Evolutionary conservation across 1,140 invertebrate species (phyloP).

Genomic region (Patella vulgata): DNA sequence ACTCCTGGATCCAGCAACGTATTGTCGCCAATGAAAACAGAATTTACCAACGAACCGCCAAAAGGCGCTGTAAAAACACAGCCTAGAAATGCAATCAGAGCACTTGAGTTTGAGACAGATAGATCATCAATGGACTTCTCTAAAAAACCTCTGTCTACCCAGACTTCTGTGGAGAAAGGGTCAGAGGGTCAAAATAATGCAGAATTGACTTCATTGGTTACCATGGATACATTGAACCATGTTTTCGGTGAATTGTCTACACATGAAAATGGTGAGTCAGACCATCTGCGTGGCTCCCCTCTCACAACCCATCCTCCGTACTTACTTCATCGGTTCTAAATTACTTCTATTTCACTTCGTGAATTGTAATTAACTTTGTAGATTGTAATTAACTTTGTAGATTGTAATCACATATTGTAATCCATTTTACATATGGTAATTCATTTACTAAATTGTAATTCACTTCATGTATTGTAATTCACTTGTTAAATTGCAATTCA

Average conservation of each 20-base stretch:
- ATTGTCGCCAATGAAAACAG: constrained; percentile 45
- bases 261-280: constrained; percentile 8
- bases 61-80: constrained; percentile 35
- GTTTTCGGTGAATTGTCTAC: constrained; percentile 28
- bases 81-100: constrained; percentile 23
- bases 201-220: constrained; percentile 28
- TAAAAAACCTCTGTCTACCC: constrained; percentile 10
- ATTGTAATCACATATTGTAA: too few species aligned
- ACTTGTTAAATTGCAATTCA: too few species aligned
- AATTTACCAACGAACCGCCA: constrained; percentile 52
- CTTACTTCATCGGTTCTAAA: too few species aligned
- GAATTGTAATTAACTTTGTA: too few species aligned
- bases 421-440: too few species aligned
- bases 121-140: neutral
- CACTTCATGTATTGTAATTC: too few species aligned
- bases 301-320: too few species aligned
- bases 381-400: too few species aligned
- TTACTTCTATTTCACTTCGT: too few species aligned
- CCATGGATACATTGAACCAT: constrained; percentile 35
- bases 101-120: constrained; percentile 29
- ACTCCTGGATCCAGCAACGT: constrained; percentile 29
- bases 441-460: too few species aligned
- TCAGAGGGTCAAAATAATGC: neutral
- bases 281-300: too few species aligned
- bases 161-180: neutral